Base-by-base conservation (phyloP, 2,888 invertebrate species). In the Oscheius sp. region DNA sequence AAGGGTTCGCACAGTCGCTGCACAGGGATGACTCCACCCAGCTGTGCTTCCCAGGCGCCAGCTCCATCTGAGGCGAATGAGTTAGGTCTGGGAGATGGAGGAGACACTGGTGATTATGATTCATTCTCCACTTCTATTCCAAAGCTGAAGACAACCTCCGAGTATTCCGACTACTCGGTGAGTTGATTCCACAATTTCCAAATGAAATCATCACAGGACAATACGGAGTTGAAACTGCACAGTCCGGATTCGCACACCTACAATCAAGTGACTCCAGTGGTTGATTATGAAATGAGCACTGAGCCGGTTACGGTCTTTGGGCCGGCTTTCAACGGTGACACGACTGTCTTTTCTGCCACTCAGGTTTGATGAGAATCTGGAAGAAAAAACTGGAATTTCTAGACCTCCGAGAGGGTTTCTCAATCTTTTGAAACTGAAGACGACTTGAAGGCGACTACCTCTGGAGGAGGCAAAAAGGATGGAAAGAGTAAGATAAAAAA, bases 381-480 rank as follows among this genome's bases (percentile, higher is more conserved):
- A 12, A 17, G 27, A 33, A 61, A 73, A 50, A 37, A 15, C 33
- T 2, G 4, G 34, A 6, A n/a, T n/a, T 65, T 70, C 29, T 65
- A 70, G 71, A 70, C 71, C 2, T 74, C 72, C 55, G 82, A 83
- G 42, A 76, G 73, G 17, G 78, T 82, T 6, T 79, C 82, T 6
- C 80, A 84, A 45, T 79, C 81, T 8, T 85, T 85, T 55, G 84
- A 85, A 65, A 83, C 84, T 20, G 78, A 81, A 65, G 84, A 85
- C 70, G 84, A 85, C 63, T 71, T 85, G 37, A 48, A 34, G 34
- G 34, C 50, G 25, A 64, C 50, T 3, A 48, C 64, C 17, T 29
- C 64, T 1, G 33, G 33, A 50, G 37, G 45, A 34, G 31, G n/a
- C 55, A 55, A 23, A 17, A 20, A n/a, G 4, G 34, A 12, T 10